Conservation (phyloP, 2,888 invertebrate genomes). For the Ptychoptera contaminata region DNA sequence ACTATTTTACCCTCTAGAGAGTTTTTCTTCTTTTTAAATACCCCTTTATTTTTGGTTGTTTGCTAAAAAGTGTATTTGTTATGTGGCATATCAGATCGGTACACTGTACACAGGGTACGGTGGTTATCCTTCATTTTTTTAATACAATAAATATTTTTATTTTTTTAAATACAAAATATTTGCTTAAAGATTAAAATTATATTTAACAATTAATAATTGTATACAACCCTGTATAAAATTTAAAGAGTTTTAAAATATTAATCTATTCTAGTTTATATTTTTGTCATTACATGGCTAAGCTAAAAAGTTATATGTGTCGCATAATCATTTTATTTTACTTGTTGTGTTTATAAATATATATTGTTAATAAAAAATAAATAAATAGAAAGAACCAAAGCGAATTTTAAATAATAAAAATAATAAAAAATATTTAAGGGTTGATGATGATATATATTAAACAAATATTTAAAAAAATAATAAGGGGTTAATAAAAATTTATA, state of each 20-base stretch:
- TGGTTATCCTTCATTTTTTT: too few relatives aligned
- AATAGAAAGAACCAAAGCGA: conserved; percentile 4
- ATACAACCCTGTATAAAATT: not conserved
- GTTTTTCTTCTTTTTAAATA: too few relatives aligned
- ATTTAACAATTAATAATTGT: not conserved
- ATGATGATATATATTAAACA: too few relatives aligned
- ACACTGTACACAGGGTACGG: too few relatives aligned
- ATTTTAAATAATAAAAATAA: conserved; percentile 3
- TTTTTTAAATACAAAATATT: too few relatives aligned
- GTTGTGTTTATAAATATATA: too few relatives aligned
- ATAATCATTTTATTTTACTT: not conserved
- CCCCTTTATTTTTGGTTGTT: too few relatives aligned
- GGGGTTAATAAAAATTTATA: not conserved
- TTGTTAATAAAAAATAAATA: not conserved
- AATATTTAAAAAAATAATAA: not conserved
- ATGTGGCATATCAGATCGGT: too few relatives aligned
- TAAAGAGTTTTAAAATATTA: not conserved
- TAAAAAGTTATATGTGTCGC: conserved; percentile 3
- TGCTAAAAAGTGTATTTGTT: too few relatives aligned
- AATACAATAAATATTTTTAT: too few relatives aligned
- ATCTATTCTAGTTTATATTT: not conserved
- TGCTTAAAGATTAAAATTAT: too few relatives aligned
- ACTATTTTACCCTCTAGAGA: too few relatives aligned
- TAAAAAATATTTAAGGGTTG: not conserved
- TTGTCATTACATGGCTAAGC: conserved; percentile 4